Evolutionary conservation across 2,888 invertebrate genomes (phyloP), one percentile per base, ranked within the genome.

Genomic region (Machimus rusticus): DNA sequence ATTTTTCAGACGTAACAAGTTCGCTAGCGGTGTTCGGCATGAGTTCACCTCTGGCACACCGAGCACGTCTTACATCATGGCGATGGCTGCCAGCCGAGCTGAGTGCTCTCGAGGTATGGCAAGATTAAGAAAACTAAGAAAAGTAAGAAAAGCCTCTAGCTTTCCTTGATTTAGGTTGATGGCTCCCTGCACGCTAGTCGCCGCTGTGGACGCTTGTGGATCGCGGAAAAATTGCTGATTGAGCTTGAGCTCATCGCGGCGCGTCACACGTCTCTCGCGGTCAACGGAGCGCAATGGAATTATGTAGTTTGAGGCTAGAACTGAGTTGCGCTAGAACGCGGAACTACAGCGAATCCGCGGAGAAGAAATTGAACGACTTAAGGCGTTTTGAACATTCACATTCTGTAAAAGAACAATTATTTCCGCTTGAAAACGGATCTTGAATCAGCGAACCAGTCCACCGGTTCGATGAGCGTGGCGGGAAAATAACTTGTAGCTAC

Each of bases 371-470:
- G 39, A 82, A 31, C 31, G 57, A 55, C 51, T 81, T 57, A 81
- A 82, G 19, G 57, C 55, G 34, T 16, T 82, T 82, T 84, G 82
- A 34, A 39, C 82, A 84, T 84, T 57, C 82, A 14, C 66, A 19
- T 37, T 37, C 82, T 37, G 46, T 43, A 23, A 34, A 86, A 86
- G 55, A 77, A 77, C 86, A 77, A 86, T 86, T 86, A 86, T 86
- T 86, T 86, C 86, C 77, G 86, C 86, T 55, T 86, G n/a, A 76
- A 77, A 86, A 86, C 76, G 39, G 85, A 85, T 85, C 74, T 76
- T 66, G 51, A 77, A 77, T 74, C 74, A 43, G 12, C 51, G 14
- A 46, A 28, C 23, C 28, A 46, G 12, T 76, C 31, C 28, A 76
- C 76, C 34, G 55, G 31, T 66, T 66, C 39, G 66, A 34, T 55